Base-by-base conservation (phyloP, 2,113 vertebrate genomes). In the Oryzias melastigma region DNA sequence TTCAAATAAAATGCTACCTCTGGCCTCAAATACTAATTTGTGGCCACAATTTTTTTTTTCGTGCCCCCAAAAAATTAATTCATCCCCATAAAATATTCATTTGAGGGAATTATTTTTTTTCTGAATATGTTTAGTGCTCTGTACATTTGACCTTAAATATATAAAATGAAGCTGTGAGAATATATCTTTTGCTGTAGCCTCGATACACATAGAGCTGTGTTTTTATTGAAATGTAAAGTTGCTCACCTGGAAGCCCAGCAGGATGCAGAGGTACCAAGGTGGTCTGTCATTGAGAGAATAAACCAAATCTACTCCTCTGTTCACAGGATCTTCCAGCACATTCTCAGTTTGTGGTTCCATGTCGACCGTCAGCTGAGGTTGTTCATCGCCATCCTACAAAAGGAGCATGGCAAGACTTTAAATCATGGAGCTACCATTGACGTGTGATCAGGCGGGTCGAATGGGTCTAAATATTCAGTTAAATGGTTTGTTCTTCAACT, bases 261-360 rank as follows among this genome's bases (percentile, higher is more conserved):
- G 78, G 20, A 93, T 85, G 72, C 92, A 93, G 58, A 93, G 88
- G 78, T 93, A 91, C 92, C 91, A 93, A 0, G 91, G 90, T 1
- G 92, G 92, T 12, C 82, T 76, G 74, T 91, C 91, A 13, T 88
- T 89, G 16, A 93, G 86, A 46, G 86, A 74, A 68, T 93, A 92
- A 47, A 93, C 85, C 78, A 93, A 18, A 48, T 81, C 74, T 4
- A 59, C 27, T 0, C 59, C 40, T 25, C 63, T 49, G 25, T 80
- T 60, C 40, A 65, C 58, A 1, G 20, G 12, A 25, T 77, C 80
- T 42, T 82, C 72, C 42, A 71, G 66, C 24, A 17, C 45, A 54
- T 80, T 71, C 56, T 79, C 71, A 1, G 45, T 35, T 7, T 55
- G 68, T 18, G 55, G 48, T 20, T 84, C 81, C 19, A 70, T 53